Base-by-base conservation (phyloP, 92 coral and sea anemone species). In the Galaxea fascicularis region DNA sequence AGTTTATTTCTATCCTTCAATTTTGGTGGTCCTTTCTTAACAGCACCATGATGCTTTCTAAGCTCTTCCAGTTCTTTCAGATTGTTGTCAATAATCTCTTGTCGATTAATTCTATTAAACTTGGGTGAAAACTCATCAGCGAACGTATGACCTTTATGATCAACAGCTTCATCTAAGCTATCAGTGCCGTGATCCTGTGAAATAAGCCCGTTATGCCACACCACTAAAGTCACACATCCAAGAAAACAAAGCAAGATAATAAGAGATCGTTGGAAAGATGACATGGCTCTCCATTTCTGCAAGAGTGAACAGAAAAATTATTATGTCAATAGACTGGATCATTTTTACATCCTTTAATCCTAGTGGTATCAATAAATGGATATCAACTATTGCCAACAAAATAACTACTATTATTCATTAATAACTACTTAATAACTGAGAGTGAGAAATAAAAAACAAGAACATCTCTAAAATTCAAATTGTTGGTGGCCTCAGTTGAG, bases 221-320 rank as follows among this genome's bases (percentile, higher is more conserved):
- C 53, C 74, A 91, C 70, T 39, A 91, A 35, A 16, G 89, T 89
- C 12, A 88, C 78, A 41, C 80, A 83, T 1, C 83, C 76, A 74
- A 97, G 90, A 62, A 78, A 31, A 46, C 65, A 26, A 45, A 91
- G 74, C 74, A 90, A 71, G 44, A 94, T 26, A 25, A 95, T 71
- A 9, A 91, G 65, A 4, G 91, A 73, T 86, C 93, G 87, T 79
- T 94, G 98, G 74, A 97, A 92, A 28, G 99, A 97, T 16, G 99
- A 94, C 45, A 97, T 79, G 56, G 98, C 89, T 78, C 95, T 89
- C 99, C 99, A 97, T 80, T 80, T 94, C 99, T 97, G 87, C 71
- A 91, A 79, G 60, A 68, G 51, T 68, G 80, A 69, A 71, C 17
- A 27, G 26, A 26, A 22, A 41, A 26, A 67, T 74, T 22, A 79